Base-by-base conservation (phyloP, 2,888 invertebrate species). In the Coleophora flavipennella region DNA sequence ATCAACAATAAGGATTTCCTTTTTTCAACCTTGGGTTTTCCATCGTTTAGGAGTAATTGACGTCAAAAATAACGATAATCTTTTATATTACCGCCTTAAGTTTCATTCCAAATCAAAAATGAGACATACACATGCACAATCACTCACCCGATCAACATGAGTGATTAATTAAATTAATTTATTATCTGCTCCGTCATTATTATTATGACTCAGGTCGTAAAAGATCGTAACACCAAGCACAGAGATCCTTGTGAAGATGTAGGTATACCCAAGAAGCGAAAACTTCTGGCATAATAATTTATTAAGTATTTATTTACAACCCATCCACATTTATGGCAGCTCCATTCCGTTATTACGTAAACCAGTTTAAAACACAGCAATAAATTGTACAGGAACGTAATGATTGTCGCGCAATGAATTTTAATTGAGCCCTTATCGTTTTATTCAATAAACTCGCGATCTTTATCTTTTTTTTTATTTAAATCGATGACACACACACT, bases 241-340 rank as follows among this genome's bases (percentile, higher is more conserved):
- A 36, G 36, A 54, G 45, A 56, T 42, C 50, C 43, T 55, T 42
- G 38, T 48, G 45, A 50, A 54, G 50, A 55, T 43, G 45, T 50
- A 52, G 53, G 61, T 57, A 61, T 57, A 49, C 54, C 47, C 53
- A 45, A 43, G 46, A 51, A 48, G 46, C 47, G 45, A 50, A 41
- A 41, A 39, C 49, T 59, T 59, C 51, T 48, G 55, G 29, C 33
- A 14, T 56, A 56, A 62, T n/a, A n/a, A n/a, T n/a, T n/a, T n/a
- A n/a, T 63, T 59, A 59, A 66, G 61, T 55, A 48, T 60, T 62
- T 62, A 67, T 66, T 65, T 63, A 64, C 57, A 61, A 56, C 58
- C 51, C 45, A 57, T 57, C 48, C 44, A 46, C 44, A 49, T 60
- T 66, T 59, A 62, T 56, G 51, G 53, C 50, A 49, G 53, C 48